Percentiles rank a stretch among this genome's conserved stretches.
phyloP scores from a whole-genome alignment of 1,140 invertebrate species.

The Lutraria rhynchaena region DNA sequence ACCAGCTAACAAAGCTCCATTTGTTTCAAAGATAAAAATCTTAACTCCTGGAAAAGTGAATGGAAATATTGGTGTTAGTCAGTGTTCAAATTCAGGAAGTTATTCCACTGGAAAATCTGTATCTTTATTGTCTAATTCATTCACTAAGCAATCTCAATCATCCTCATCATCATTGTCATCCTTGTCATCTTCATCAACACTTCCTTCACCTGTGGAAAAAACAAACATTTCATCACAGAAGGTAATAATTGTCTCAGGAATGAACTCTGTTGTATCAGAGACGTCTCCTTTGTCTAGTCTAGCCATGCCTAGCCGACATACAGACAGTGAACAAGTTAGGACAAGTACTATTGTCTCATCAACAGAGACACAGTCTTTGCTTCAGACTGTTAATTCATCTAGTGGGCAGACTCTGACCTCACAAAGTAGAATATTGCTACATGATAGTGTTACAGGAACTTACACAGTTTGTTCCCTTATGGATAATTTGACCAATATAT shows the following conservation, averaged over 20 bases:
- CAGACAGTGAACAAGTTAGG: background rate
- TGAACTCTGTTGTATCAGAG: slow-evolving; percentile 8
- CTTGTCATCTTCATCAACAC: slow-evolving; percentile 5
- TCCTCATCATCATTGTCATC: slow-evolving; percentile 23
- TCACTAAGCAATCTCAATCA: slow-evolving; percentile 26
- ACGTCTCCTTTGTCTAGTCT: slow-evolving; percentile 1
- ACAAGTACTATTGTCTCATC: no score
- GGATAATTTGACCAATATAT: slow-evolving; percentile 6
- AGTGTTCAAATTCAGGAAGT: slow-evolving; percentile 30
- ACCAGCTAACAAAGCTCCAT: background rate
- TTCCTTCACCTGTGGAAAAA: background rate
- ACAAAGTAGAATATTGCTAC: slow-evolving; percentile 34
- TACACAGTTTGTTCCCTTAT: slow-evolving; percentile 22
- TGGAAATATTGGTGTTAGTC: slow-evolving; percentile 4
- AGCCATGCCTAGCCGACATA: background rate
- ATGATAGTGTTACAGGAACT: slow-evolving; percentile 39
- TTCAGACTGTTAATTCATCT: slow-evolving; percentile 13
- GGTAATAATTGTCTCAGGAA: slow-evolving; percentile 57
- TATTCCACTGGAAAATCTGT: slow-evolving; percentile 29
- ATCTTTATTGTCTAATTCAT: slow-evolving; percentile 48
- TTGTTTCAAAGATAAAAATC: slow-evolving; percentile 25
- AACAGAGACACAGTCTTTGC: background rate
- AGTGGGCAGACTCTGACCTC: slow-evolving; percentile 36
- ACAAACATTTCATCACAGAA: slow-evolving; percentile 46
- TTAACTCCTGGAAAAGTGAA: slow-evolving; percentile 1